Base-by-base conservation (phyloP, 1,140 invertebrate species). In the Solen grandis region DNA sequence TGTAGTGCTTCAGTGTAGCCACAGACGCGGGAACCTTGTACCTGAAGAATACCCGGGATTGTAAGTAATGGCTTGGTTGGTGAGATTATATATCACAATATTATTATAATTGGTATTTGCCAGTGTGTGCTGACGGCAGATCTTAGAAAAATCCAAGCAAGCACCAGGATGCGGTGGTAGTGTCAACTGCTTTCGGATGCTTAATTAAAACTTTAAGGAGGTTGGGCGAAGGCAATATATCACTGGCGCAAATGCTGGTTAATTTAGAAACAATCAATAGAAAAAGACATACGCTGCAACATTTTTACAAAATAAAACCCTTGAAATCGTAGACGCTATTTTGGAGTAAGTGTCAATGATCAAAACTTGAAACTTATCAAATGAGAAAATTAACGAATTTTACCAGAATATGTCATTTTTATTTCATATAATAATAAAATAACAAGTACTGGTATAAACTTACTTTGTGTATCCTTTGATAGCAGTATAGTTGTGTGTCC, bases 401-500 rank as follows among this genome's bases (percentile, higher is more conserved):
- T 57, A n/a, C 29, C n/a, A 57, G 54, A 57, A 27, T 8, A 13
- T 8, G 22, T 57, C 54, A 27, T 22, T 4, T 55, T 5, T 22
- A 4, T 55, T 55, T 27, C n/a, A n/a, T n/a, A 10, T n/a, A 50
- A 50, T 13, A 10, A 22, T 55, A 19, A 55, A 5, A 35, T 5
- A 36, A 65, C 62, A 36, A 14, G 16, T 33, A 5, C 29, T 36
- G 13, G 38, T 29, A n/a, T n/a, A n/a, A n/a, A 14, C 52, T 70
- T 70, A 70, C 68, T 70, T 70, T 35, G 55, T 57, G 22, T 55
- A 70, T 35, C 50, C 16, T 22, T 29, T 13, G 35, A 57, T 29
- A 1, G 68, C 31, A 0, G 68, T 70, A 27, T 70, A 70, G 22
- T 70, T 70, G 33, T 70, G 68, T 29, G 68, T 70, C 68, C 68